Percentiles rank a stretch among this genome's conserved stretches.
Evolutionary conservation across 2,113 vertebrate genomes (phyloP).

Genomic region (Siniperca chuatsi): DNA sequence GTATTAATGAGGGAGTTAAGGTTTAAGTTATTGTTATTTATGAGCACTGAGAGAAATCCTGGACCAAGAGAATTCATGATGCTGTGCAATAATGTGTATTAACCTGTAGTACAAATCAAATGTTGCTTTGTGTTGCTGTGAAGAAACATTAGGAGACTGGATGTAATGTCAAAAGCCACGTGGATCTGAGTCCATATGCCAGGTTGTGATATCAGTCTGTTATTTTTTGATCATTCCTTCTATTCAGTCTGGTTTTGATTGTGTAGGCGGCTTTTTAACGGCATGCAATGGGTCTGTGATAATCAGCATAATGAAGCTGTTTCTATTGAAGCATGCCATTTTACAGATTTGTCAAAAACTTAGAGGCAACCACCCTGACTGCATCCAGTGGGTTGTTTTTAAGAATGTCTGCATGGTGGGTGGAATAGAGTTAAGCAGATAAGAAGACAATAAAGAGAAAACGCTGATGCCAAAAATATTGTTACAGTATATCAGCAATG

Average conservation of each 20-base stretch:
- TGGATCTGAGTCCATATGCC: background rate
- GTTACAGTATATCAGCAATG: background rate
- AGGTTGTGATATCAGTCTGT: background rate
- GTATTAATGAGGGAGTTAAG: background rate
- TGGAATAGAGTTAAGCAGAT: background rate
- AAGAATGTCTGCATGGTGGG: background rate
- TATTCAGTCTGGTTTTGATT: conserved; percentile 24
- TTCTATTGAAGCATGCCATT: conserved; percentile 6
- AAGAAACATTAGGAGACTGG: background rate
- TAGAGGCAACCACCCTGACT: background rate
- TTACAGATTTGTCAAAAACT: conserved; percentile 10
- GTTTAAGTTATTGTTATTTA: background rate
- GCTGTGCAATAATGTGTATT: background rate
- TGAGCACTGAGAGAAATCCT: background rate
- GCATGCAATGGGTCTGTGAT: background rate
- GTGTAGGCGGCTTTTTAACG: conserved; percentile 46
- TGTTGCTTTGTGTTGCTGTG: conserved; percentile 4
- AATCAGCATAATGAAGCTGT: conserved; percentile 41
- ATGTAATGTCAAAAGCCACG: background rate
- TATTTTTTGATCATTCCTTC: background rate
- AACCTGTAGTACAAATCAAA: background rate
- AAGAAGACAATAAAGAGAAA: conserved; percentile 17
- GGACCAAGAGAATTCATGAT: background rate
- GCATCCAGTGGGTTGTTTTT: background rate
- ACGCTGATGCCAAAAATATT: background rate